Evolutionary conservation across 2,113 vertebrate genomes (phyloP).

Genomic region (Ranitomeya imitator): DNA sequence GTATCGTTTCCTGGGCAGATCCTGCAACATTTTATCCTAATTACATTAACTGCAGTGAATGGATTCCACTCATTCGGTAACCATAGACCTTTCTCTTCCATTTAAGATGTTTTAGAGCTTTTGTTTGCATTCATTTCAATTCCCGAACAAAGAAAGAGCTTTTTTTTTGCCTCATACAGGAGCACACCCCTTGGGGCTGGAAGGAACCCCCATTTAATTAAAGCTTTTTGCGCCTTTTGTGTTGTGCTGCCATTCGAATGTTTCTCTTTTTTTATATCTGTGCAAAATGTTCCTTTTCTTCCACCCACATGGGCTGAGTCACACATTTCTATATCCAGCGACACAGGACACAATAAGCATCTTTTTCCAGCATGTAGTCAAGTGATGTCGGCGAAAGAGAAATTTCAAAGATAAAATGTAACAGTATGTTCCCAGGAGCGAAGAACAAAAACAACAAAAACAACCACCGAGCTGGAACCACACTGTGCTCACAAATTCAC

Average conservation of each 20-base stretch:
- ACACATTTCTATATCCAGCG: conserved; percentile 7
- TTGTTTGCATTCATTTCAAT: conserved; percentile 27
- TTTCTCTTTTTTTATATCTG: background rate
- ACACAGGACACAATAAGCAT: conserved; percentile 47
- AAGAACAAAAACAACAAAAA: background rate
- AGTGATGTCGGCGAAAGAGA: conserved; percentile 9
- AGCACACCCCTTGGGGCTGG: background rate
- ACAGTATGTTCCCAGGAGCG: background rate
- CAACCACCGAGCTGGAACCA: background rate
- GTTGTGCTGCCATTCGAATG: background rate
- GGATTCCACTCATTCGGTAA: conserved; percentile 3
- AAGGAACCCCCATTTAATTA: conserved; percentile 35
- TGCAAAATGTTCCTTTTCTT: conserved; percentile 39
- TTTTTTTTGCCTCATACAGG: background rate
- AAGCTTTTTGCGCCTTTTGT: background rate
- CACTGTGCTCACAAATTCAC: background rate
- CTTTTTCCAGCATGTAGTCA: background rate
- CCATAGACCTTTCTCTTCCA: background rate
- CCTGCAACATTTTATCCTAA: background rate
- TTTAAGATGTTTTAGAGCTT: background rate
- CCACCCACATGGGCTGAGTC: conserved; percentile 46
- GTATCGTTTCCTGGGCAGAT: background rate
- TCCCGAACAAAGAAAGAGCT: background rate
- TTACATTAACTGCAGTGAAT: conserved; percentile 18
- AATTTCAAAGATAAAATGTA: conserved; percentile 25